A percentile compares a stretch with the other conserved stretches of the same genome.
phyloP scores from a whole-genome alignment of 2,888 invertebrate species.

The Ophion slaviceki region DNA sequence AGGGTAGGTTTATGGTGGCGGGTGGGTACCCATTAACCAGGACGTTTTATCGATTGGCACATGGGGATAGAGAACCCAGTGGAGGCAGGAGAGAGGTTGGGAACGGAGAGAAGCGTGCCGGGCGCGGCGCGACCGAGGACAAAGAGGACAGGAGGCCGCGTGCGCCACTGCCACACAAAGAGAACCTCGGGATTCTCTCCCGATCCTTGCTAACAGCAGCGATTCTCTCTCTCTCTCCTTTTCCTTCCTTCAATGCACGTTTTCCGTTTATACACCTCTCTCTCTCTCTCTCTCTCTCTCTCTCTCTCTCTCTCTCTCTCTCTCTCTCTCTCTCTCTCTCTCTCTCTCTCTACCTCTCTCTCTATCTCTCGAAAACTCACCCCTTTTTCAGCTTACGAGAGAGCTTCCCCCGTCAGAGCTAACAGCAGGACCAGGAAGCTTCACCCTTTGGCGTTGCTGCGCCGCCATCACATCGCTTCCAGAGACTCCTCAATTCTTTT shows the following conservation, averaged over 20 bases:
- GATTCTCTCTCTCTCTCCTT: constrained; percentile 15
- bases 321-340: constrained; percentile 26
- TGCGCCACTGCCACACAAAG: constrained; percentile 78
- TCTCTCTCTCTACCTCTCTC: neutral
- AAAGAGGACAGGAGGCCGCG: constrained; percentile 76
- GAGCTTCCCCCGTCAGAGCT: constrained; percentile 39
- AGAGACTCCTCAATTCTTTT: constrained; percentile 24
- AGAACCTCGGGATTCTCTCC: constrained; percentile 58
- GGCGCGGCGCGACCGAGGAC: constrained; percentile 70
- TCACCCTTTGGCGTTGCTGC: constrained; percentile 24
- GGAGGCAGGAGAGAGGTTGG: constrained; percentile 1
- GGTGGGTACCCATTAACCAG: constrained; percentile 72
- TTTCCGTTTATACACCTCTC: neutral
- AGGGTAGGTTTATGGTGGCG: constrained; percentile 64
- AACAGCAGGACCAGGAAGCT: constrained; percentile 34
- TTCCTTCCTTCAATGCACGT: neutral
- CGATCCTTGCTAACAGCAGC: constrained; percentile 56
- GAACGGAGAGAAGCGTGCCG: constrained; percentile 72
- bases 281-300: constrained; percentile 6
- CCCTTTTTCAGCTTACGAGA: constrained; percentile 51
- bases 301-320: constrained; percentile 30
- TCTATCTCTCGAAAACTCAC: constrained; percentile 40
- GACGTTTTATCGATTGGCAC: constrained; percentile 77
- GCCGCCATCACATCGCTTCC: constrained; percentile 41
- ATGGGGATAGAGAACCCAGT: constrained; percentile 44